Evolutionary conservation across 35 echinoderm and acorn worm genomes (phyloP).

Genomic region (Apostichopus parvimensis): DNA sequence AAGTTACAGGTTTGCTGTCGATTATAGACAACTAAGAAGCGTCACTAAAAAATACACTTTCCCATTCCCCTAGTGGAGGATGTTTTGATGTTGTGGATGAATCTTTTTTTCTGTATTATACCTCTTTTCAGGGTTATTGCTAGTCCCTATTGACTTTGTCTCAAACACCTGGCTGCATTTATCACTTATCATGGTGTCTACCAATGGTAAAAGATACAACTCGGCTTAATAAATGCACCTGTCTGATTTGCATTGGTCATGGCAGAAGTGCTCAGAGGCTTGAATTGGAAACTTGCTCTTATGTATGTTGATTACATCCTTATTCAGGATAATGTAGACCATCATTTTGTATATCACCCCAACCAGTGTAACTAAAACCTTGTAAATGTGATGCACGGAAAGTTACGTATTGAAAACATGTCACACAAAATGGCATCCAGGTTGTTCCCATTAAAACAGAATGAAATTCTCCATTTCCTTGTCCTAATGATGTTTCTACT

Average conservation of each 20-base stretch:
- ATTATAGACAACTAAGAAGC: conserved; percentile 42
- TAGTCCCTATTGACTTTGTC: conserved; percentile 36
- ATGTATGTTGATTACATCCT: conserved; percentile 65
- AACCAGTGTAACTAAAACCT: conserved; percentile 59
- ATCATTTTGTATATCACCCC: conserved; percentile 55
- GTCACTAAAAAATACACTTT: conserved; percentile 44
- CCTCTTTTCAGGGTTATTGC: conserved; percentile 51
- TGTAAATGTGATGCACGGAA: conserved; percentile 50
- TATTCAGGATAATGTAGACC: conserved; percentile 19
- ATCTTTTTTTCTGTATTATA: conserved; percentile 56
- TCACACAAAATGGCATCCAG: conserved; percentile 57
- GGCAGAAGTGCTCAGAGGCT: conserved; percentile 47
- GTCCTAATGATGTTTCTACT: conserved; percentile 34
- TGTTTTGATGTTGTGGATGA: conserved; percentile 49
- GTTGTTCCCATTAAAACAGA: conserved; percentile 43
- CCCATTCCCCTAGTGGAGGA: conserved; percentile 58
- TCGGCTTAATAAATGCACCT: conserved; percentile 64
- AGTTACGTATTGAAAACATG: conserved; percentile 62
- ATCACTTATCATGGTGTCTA: conserved; percentile 35
- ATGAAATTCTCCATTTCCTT: conserved; percentile 17
- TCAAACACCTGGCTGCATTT: conserved; percentile 51
- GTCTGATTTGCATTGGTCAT: conserved; percentile 55
- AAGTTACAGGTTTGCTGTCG: conserved; percentile 53
- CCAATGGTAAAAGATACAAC: conserved; percentile 58
- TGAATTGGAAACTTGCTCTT: conserved; percentile 56